Conservation (phyloP, 2,797 vertebrate genomes). For the Carcharodon carcharias region DNA sequence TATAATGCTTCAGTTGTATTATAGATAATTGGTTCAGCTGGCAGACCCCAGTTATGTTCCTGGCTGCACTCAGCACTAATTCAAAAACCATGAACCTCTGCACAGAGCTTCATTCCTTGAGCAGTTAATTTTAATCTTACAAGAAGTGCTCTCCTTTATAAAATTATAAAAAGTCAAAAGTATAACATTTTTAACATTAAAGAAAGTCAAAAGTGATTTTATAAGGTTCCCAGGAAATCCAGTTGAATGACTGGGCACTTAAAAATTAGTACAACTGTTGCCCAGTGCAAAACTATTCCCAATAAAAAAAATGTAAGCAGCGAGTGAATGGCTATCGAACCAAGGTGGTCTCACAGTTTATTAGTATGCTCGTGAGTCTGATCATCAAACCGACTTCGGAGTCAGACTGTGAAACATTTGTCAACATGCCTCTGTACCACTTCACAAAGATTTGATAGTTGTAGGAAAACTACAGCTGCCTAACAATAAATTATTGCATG, state of each 20-base stretch:
- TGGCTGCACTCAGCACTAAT: not conserved
- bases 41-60: not conserved
- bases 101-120: not conserved
- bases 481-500: not conserved
- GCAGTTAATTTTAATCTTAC: not conserved
- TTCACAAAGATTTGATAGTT: not conserved
- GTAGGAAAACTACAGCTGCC: not conserved
- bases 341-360: not conserved
- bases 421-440: not conserved
- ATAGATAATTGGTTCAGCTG: not conserved
- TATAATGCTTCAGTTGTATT: not conserved
- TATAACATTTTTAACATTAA: too few relatives aligned
- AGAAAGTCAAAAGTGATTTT: not conserved
- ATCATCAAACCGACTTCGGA: not conserved
- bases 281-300: not conserved
- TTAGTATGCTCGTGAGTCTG: not conserved
- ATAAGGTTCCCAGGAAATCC: not conserved
- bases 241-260: not conserved
- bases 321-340: not conserved
- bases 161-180: not conserved
- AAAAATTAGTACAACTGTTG: not conserved
- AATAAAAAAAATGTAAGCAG: not conserved
- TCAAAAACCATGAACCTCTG: not conserved
- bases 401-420: not conserved
- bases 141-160: not conserved